Percentiles rank a stretch among this genome's conserved stretches.
Conservation (phyloP, 1,140 invertebrate genomes). For the Tetragonula clypearis region DNA sequence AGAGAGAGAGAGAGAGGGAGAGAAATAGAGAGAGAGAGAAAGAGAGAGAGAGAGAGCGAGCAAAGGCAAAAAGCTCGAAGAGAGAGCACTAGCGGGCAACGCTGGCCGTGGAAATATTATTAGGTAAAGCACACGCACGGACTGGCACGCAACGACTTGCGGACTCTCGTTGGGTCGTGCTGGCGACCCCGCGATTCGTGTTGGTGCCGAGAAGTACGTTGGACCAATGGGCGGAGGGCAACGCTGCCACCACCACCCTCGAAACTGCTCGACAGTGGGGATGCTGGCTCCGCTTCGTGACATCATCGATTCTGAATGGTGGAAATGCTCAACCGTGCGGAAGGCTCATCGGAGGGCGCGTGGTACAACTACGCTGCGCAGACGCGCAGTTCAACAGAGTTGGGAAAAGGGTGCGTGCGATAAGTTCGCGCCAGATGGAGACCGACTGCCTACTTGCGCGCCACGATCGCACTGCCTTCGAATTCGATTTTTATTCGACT, state of each 20-base stretch:
- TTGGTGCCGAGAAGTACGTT: constrained; percentile 54
- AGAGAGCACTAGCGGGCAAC: constrained; percentile 47
- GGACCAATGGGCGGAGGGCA: constrained; percentile 64
- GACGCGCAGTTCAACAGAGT: constrained; percentile 45
- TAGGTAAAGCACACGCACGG: constrained; percentile 70
- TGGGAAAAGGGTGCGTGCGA: constrained; percentile 37
- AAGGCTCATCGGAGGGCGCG: constrained; percentile 81
- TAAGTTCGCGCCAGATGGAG: constrained; percentile 67
- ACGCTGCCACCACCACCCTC: constrained; percentile 51
- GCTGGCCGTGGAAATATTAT: constrained; percentile 67
- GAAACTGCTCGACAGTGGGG: constrained; percentile 47
- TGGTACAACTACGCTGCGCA: constrained; percentile 63
- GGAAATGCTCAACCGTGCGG: constrained; percentile 80
- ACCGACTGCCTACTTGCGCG: constrained; percentile 58
- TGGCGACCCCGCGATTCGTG: constrained; percentile 64
- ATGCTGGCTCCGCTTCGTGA: constrained; percentile 71
- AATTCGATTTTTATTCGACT: background rate
- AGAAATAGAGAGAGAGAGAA: background rate
- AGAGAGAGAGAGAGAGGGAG: background rate
- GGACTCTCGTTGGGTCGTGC: constrained; percentile 70
- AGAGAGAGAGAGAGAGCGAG: constrained; percentile 4
- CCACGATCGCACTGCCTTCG: background rate
- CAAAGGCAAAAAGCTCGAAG: constrained; percentile 12
- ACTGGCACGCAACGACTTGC: constrained; percentile 69
- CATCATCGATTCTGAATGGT: constrained; percentile 82